Base-by-base conservation (phyloP, 1,140 invertebrate species). In the Plectrocnemia conspersa region DNA sequence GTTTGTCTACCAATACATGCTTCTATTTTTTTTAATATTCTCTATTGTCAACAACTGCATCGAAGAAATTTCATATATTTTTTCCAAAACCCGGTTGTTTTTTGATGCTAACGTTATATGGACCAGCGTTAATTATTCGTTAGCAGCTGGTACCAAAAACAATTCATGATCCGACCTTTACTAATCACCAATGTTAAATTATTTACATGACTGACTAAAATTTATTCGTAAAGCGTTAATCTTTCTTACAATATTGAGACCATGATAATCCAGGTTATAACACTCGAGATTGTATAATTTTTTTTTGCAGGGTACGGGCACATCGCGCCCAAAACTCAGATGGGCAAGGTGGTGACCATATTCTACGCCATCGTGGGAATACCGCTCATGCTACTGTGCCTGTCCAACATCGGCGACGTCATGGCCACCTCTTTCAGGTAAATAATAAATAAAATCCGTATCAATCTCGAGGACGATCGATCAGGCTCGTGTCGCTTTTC, bases 341-440 rank as follows among this genome's bases (percentile, higher is more conserved):
- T 84, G 67, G 94, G 94, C 13, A 93, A 95, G 73, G 83, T 97
- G 50, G 88, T 92, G 23, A 97, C 93, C 11, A 96, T 97, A 64
- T 89, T 96, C 66, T 97, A 97, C 73, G 93, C 93, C 22, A 91
- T 97, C 64, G 74, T 97, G 58, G 94, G 94, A 15, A 97, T 97
- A 62, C 93, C 93, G 0, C 72, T 97, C 46, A 94, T 96, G 88
- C 79, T 97, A 46, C 79, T 97, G 2, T 94, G 92, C 63, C 78
- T 97, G 23, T 94, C 92, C 29, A 95, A 95, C 67, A 95, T 97
- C 56, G 93, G 93, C n/a, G 91, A 95, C 68, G 85, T 93, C 46
- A 91, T 97, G 88, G 92, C 93, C 5, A 88, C 92, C 45, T 90
- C 91, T 24, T 96, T 96, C 73, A 81, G 85, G 82, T 83, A 69